Conservation (phyloP, 2,888 invertebrate genomes). For the Ceramica pisi region DNA sequence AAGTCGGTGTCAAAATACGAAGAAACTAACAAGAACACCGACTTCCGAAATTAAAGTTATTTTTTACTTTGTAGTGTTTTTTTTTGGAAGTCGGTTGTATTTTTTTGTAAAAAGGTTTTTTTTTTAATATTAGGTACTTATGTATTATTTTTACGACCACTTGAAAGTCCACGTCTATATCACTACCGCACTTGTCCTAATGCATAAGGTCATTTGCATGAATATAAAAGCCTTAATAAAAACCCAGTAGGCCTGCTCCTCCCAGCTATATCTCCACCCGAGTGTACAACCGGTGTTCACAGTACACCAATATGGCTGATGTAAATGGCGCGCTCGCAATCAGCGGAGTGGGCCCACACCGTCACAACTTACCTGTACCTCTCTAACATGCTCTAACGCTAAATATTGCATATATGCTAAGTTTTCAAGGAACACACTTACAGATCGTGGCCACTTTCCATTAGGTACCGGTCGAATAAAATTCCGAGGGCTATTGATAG, state of each 20-base stretch:
- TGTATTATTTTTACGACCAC: no score
- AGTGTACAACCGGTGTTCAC: conserved; percentile 65
- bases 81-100: no score
- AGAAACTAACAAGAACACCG: no score
- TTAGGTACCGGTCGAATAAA: conserved; percentile 22
- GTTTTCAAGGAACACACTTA: conserved; percentile 49
- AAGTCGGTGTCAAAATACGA: no score
- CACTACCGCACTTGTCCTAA: no score
- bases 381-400: conserved; percentile 40
- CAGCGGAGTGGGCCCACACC: conserved; percentile 80
- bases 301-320: conserved; percentile 76
- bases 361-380: conserved; percentile 59
- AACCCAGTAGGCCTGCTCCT: neutral
- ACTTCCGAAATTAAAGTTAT: no score
- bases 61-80: no score
- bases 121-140: no score
- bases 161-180: no score
- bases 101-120: no score
- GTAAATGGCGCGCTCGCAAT: conserved; percentile 84
- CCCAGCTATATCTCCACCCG: conserved; percentile 18
- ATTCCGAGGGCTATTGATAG: conserved; percentile 11
- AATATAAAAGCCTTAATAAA: no score
- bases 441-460: conserved; percentile 7
- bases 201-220: no score
- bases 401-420: conserved; percentile 57